These are phyloP conservation scores for Perodicticus potto DNA, from an alignment of 2,797 vertebrate genomes.

Conservation along the genomic window DNA sequence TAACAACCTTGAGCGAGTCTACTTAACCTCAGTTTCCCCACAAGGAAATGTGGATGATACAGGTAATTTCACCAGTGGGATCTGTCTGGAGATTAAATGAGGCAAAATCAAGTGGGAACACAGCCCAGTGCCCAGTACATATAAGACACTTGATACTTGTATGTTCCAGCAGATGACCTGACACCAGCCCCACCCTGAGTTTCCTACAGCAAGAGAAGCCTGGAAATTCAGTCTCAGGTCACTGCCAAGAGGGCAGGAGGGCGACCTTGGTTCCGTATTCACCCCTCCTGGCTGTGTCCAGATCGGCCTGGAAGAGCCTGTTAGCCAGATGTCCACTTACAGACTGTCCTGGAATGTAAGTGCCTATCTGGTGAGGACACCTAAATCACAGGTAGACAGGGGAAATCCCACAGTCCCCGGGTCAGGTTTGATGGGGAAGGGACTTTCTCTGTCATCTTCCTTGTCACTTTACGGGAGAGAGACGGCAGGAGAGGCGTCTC, in stretches of 20 bases:
- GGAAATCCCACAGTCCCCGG: rapidly evolving
- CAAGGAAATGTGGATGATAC: rapidly evolving
- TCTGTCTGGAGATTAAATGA: rapidly evolving
- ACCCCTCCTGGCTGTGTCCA: not conserved
- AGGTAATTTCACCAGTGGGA: no score
- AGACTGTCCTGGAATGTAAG: not conserved
- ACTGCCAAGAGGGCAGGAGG: not conserved
- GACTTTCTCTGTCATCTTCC: not conserved
- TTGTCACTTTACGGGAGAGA: not conserved
- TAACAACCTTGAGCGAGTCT: not conserved
- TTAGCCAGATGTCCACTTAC: not conserved
- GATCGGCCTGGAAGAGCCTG: not conserved
- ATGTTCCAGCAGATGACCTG: no score
- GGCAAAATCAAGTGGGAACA: rapidly evolving
- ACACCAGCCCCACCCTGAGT: rapidly evolving
- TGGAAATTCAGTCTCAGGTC: not conserved
- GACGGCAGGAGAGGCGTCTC: not conserved
- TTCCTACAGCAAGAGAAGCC: not conserved
- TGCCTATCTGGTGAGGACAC: not conserved
- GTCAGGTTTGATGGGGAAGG: rapidly evolving
- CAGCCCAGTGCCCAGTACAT: no score
- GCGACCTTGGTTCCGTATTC: not conserved
- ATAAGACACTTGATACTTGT: rapidly evolving
- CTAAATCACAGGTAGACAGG: not conserved
- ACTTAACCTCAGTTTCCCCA: not conserved